Percentiles rank a stretch among this genome's conserved stretches.
phyloP scores from a whole-genome alignment of 2,113 vertebrate genomes.

The Peucedramus taeniatus region DNA sequence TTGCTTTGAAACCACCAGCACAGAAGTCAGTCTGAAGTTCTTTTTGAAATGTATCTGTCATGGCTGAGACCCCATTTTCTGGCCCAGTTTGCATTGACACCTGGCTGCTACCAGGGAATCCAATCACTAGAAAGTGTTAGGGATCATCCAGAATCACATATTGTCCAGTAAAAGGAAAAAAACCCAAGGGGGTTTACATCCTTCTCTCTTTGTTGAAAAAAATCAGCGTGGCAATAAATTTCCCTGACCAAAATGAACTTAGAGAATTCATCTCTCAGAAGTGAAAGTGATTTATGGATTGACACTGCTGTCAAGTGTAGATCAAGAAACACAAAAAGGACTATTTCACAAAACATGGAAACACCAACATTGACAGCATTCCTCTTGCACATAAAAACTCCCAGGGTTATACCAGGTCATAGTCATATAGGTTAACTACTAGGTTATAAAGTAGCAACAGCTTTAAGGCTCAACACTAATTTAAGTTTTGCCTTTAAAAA shows the following conservation, averaged over 20 bases:
- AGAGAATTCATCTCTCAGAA: neutral
- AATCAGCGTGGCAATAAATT: fast-evolving
- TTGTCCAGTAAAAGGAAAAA: neutral
- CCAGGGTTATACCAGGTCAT: neutral
- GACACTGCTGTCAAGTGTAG: neutral
- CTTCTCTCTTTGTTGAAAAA: neutral
- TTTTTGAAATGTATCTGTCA: neutral
- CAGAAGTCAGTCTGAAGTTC: neutral
- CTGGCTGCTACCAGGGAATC: neutral
- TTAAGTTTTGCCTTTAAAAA: neutral
- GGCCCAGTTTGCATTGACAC: neutral
- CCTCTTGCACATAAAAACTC: neutral
- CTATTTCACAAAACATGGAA: neutral
- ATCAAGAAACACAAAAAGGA: neutral
- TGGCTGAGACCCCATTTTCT: neutral
- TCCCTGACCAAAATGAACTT: neutral
- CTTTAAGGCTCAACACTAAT: neutral
- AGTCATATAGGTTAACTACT: neutral
- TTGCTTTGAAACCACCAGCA: neutral
- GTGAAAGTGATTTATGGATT: neutral
- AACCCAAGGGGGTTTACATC: fast-evolving
- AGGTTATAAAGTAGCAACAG: neutral
- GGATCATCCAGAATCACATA: neutral
- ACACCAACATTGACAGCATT: neutral
- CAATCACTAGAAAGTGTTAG: neutral